Evolutionary conservation across 2,888 invertebrate species (phyloP).

Genomic region (Macroteleia sp.): DNA sequence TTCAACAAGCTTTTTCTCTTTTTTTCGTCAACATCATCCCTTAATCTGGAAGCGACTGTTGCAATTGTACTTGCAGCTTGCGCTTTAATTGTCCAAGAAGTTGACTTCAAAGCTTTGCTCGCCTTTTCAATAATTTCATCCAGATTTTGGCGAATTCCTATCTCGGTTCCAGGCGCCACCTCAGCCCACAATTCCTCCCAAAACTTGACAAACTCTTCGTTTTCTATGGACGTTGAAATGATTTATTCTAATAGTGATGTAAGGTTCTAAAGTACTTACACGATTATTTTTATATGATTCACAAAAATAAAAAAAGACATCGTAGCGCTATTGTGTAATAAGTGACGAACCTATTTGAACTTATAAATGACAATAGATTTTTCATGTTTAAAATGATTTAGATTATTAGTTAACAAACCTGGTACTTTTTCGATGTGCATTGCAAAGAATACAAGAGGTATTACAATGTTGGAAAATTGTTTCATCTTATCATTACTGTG

Average conservation of each 20-base stretch:
- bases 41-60: slow-evolving; percentile 90
- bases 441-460: slow-evolving; percentile 94
- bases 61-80: slow-evolving; percentile 92
- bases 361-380: too few relatives aligned
- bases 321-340: too few relatives aligned
- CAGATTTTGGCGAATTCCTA: slow-evolving; percentile 90
- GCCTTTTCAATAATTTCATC: slow-evolving; percentile 89
- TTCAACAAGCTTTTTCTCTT: slow-evolving; percentile 88
- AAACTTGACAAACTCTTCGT: slow-evolving; percentile 87
- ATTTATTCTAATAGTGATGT: too few relatives aligned
- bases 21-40: slow-evolving; percentile 87
- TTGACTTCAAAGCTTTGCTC: slow-evolving; percentile 90
- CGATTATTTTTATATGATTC: too few relatives aligned
- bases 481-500: slow-evolving; percentile 93
- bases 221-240: slow-evolving; percentile 82
- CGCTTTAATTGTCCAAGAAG: slow-evolving; percentile 94
- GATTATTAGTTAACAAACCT: too few relatives aligned
- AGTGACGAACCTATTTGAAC: too few relatives aligned
- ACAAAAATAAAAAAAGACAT: too few relatives aligned
- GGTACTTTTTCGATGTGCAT: slow-evolving; percentile 93
- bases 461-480: slow-evolving; percentile 89
- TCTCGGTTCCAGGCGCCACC: slow-evolving; percentile 93
- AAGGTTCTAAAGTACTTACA: too few relatives aligned
- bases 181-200: slow-evolving; percentile 97
- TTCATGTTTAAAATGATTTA: too few relatives aligned